Conservation (phyloP, 2,888 invertebrate species). For the Hetaerina titia region DNA sequence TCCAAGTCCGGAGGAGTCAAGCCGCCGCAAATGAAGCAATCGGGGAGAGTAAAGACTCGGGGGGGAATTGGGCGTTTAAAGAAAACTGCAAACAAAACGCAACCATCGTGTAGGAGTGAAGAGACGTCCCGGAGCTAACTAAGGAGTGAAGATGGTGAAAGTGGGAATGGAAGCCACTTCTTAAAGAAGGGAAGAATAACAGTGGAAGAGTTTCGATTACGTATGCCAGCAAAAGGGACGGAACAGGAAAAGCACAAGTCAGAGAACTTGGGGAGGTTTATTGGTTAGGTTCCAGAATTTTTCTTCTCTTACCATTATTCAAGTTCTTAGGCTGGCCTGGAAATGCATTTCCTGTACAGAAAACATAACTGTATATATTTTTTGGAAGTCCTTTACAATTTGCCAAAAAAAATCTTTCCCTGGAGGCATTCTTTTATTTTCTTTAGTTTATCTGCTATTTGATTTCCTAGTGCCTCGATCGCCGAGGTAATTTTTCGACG, state of each 20-base stretch:
- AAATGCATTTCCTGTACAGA: too few species aligned
- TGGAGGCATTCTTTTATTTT: too few species aligned
- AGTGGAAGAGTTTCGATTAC: not conserved
- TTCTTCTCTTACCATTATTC: too few species aligned
- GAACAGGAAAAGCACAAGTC: not conserved
- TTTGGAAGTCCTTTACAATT: too few species aligned
- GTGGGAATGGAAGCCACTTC: not conserved
- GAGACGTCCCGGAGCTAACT: not conserved
- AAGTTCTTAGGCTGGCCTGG: too few species aligned
- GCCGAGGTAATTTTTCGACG: too few species aligned
- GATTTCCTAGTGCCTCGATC: too few species aligned
- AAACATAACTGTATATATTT: too few species aligned
- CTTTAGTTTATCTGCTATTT: too few species aligned
- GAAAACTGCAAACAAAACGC: slow-evolving; percentile 35
- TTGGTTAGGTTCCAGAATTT: too few species aligned
- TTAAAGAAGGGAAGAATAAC: not conserved
- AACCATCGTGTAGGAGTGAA: not conserved
- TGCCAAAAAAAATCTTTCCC: too few species aligned
- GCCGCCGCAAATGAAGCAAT: not conserved
- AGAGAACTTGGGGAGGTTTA: too few species aligned
- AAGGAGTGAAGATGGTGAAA: not conserved
- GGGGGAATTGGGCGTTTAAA: not conserved
- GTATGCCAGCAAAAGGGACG: not conserved
- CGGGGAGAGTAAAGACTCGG: slow-evolving; percentile 8
- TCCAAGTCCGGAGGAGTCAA: not conserved